phyloP scores from a whole-genome alignment of 2,113 vertebrate species.

The Clarias batrachus region DNA sequence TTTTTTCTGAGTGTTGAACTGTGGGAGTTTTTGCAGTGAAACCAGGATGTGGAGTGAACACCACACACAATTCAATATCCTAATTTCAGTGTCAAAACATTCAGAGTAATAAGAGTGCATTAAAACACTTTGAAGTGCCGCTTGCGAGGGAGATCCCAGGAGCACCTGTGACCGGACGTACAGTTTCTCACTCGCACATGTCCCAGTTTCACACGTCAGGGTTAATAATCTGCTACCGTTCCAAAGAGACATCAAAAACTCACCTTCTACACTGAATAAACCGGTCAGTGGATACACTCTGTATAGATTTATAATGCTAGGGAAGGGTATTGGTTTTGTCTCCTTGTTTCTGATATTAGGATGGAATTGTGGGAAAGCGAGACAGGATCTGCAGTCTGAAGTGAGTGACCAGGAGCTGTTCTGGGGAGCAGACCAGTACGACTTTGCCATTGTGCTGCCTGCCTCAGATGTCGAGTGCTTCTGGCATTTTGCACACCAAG shows the following conservation, averaged over 20 bases:
- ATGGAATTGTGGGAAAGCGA: slow-evolving; percentile 56
- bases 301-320: slow-evolving; percentile 16
- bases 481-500: slow-evolving; percentile 87
- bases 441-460: slow-evolving; percentile 81
- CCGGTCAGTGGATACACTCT: not conserved
- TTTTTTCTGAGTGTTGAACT: not conserved
- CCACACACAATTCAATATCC: not conserved
- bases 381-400: slow-evolving; percentile 53
- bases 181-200: slow-evolving; percentile 40
- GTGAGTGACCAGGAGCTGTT: slow-evolving; percentile 72
- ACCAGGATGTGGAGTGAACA: not conserved
- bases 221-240: slow-evolving; percentile 45
- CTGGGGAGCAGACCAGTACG: slow-evolving; percentile 77
- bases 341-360: slow-evolving; percentile 57
- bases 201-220: slow-evolving; percentile 8
- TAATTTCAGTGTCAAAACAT: not conserved
- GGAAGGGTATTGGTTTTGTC: slow-evolving; percentile 21
- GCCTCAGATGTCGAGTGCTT: slow-evolving; percentile 77
- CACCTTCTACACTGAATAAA: not conserved
- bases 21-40: not conserved
- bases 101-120: not conserved
- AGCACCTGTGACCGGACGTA: slow-evolving; percentile 30
- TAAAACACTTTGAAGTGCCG: not conserved
- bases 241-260: slow-evolving; percentile 8
- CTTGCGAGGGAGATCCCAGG: not conserved